Percentiles rank a stretch among this genome's conserved stretches.
phyloP scores from a whole-genome alignment of 2,113 vertebrate genomes.

The Scomber japonicus region DNA sequence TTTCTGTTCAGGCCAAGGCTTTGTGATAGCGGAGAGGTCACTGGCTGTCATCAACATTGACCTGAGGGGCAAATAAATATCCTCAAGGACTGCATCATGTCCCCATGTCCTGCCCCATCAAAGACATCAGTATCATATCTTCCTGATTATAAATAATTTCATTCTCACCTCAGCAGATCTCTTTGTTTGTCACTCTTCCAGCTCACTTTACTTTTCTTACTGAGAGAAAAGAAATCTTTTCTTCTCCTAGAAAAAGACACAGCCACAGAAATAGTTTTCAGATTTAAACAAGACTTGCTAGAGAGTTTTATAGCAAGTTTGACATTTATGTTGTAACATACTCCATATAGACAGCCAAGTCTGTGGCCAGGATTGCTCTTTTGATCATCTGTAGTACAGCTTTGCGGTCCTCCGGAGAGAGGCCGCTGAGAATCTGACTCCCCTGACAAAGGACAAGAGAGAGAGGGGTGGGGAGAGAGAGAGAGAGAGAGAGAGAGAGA shows the following conservation, averaged over 20 bases:
- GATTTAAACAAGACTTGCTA: neutral
- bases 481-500: no score
- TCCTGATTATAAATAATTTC: neutral
- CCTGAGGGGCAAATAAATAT: conserved; percentile 72
- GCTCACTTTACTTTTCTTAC: conserved; percentile 87
- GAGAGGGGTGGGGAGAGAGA: neutral
- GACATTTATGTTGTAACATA: conserved; percentile 78
- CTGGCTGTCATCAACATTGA: conserved; percentile 97
- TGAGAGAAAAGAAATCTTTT: conserved; percentile 91
- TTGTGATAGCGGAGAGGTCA: conserved; percentile 93
- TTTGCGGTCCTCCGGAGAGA: conserved; percentile 91
- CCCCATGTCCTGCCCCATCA: neutral
- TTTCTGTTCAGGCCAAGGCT: conserved; percentile 94
- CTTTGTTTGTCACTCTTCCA: conserved; percentile 90
- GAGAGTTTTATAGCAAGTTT: conserved; percentile 4
- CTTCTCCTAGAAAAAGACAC: conserved; percentile 63
- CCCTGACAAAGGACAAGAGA: conserved; percentile 81
- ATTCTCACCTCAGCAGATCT: conserved; percentile 89
- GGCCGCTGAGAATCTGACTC: conserved; percentile 92
- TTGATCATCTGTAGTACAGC: conserved; percentile 90
- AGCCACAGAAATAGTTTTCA: conserved; percentile 1
- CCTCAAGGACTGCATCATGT: neutral
- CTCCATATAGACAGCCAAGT: conserved; percentile 91
- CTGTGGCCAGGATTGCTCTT: conserved; percentile 93
- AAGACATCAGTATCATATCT: neutral